Evolutionary conservation across 2,888 invertebrate species (phyloP).

Genomic region (Ennomos fuscantarius): DNA sequence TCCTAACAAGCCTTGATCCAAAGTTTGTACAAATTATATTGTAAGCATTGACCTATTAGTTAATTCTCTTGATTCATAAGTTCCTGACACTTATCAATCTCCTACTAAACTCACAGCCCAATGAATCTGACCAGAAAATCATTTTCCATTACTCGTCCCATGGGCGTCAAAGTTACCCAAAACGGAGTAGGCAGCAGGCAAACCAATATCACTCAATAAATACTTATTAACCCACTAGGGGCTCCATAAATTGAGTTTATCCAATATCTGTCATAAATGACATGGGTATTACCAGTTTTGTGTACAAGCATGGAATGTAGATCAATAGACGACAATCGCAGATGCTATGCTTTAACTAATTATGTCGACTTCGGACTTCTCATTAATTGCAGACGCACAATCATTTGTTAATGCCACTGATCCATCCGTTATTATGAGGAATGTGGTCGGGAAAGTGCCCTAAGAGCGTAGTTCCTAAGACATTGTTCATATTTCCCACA

Average conservation of each 20-base stretch:
- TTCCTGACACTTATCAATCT: neutral
- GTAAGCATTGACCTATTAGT: no score
- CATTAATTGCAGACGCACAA: conserved; percentile 31
- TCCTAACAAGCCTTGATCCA: no score
- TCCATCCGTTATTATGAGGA: conserved; percentile 30
- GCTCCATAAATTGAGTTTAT: conserved; percentile 25
- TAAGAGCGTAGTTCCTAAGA: no score
- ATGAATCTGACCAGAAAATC: conserved; percentile 4
- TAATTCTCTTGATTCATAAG: no score
- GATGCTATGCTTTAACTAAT: conserved; percentile 29
- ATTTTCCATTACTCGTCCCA: conserved; percentile 14
- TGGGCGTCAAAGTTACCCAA: conserved; percentile 18
- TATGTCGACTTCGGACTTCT: conserved; percentile 19
- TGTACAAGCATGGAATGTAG: conserved; percentile 11
- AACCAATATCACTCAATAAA: conserved; percentile 19
- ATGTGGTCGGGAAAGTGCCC: conserved; percentile 30
- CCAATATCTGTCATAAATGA: conserved; percentile 26
- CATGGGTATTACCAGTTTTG: conserved; percentile 20
- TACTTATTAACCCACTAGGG: conserved; percentile 17
- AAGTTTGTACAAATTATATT: no score
- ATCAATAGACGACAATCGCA: conserved; percentile 29
- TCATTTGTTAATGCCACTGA: conserved; percentile 36
- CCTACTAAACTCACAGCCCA: neutral
- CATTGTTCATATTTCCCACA: no score
- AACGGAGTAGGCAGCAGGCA: conserved; percentile 18